A percentile compares a stretch with the other conserved stretches of the same genome.
These are phyloP conservation scores for Xyrauchen texanus DNA, from an alignment of 2,113 vertebrate genomes.

Conservation along the genomic window DNA sequence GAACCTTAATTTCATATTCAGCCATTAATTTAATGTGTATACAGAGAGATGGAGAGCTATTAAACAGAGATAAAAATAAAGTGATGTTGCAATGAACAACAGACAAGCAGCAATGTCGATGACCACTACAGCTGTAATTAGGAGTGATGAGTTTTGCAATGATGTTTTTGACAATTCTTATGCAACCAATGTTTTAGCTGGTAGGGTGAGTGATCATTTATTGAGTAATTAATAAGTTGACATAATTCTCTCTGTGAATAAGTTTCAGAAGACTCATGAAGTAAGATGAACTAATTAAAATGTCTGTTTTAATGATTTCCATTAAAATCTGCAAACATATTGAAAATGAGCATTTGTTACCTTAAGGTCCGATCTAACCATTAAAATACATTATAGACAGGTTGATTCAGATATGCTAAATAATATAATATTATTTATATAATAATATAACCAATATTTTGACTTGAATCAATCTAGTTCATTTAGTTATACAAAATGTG, in stretches of 20 bases:
- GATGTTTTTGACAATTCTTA: not conserved
- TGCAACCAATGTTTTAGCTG: not conserved
- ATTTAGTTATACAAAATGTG: too few relatives aligned
- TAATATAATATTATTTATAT: too few relatives aligned
- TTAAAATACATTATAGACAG: too few relatives aligned
- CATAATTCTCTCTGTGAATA: not conserved
- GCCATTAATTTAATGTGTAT: conserved; percentile 25
- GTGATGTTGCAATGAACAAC: not conserved
- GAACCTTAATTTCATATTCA: conserved; percentile 44
- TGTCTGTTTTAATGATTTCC: too few relatives aligned
- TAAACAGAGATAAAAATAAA: not conserved
- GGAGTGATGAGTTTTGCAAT: conserved; percentile 2
- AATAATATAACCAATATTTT: too few relatives aligned
- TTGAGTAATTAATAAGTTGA: not conserved
- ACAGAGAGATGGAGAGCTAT: not conserved
- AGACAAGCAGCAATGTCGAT: not conserved
- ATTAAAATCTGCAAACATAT: too few relatives aligned
- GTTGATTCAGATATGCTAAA: too few relatives aligned
- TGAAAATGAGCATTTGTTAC: too few relatives aligned
- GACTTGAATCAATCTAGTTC: too few relatives aligned
- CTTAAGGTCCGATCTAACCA: too few relatives aligned
- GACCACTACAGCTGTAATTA: not conserved
- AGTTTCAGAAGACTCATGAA: not conserved
- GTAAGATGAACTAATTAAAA: too few relatives aligned
- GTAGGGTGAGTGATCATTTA: not conserved